Conservation (phyloP, 2,888 invertebrate genomes). For the Drosophila bunnanda region DNA sequence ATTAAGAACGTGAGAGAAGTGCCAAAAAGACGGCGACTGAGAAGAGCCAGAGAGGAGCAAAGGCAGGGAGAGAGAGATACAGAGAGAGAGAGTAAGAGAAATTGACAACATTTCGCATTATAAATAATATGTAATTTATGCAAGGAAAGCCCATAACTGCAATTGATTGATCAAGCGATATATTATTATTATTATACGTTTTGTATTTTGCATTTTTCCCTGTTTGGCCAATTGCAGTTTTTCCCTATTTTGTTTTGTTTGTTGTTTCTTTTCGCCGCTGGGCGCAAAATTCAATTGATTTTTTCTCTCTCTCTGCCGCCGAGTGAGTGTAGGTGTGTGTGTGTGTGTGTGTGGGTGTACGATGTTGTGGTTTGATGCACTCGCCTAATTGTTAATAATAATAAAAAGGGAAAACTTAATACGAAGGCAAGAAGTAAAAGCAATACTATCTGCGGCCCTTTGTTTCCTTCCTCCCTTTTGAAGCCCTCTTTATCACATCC, state of each 20-base stretch:
- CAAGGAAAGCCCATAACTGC: constrained; percentile 5
- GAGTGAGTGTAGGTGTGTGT: neutral
- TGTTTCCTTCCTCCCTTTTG: neutral
- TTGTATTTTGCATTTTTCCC: constrained; percentile 8
- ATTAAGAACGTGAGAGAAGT: neutral
- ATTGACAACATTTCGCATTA: neutral
- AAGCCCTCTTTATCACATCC: neutral
- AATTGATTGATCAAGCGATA: constrained; percentile 19
- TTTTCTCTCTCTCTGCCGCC: constrained; percentile 31
- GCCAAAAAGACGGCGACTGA: neutral
- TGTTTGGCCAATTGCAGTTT: constrained; percentile 13
- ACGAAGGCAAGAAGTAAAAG: constrained; percentile 1
- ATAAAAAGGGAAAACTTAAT: constrained; percentile 2
- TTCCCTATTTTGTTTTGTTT: constrained; percentile 42
- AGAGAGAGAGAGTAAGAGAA: neutral
- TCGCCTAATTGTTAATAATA: constrained; percentile 27
- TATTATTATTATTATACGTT: constrained; percentile 4
- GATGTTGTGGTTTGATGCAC: constrained; percentile 36
- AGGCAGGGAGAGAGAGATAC: no score
- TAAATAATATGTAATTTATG: constrained; percentile 4
- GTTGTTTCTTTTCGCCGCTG: constrained; percentile 28
- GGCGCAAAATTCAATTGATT: constrained; percentile 66
- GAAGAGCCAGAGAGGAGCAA: neutral
- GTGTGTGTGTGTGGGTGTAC: neutral
- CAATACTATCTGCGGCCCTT: neutral